Conservation (phyloP, 1,140 invertebrate species). For the Thaumatotibia leucotreta region DNA sequence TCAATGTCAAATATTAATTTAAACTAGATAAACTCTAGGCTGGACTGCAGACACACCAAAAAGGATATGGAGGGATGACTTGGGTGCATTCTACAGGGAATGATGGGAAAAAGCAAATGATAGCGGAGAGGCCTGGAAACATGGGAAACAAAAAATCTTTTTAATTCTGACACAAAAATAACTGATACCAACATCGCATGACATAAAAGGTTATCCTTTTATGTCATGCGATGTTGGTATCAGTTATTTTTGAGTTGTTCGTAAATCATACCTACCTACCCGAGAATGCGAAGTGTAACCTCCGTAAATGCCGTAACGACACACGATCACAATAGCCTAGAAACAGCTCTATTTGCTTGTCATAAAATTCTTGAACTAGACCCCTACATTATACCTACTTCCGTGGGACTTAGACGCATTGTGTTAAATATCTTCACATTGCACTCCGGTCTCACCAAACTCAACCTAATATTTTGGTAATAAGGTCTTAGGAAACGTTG, state of each 20-base stretch:
- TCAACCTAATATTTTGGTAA: neutral
- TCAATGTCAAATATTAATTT: too few relatives aligned
- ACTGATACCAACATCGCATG: neutral
- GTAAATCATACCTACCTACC: neutral
- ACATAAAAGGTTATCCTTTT: neutral
- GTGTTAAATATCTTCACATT: neutral
- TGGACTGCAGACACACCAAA: too few relatives aligned
- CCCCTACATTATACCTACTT: neutral
- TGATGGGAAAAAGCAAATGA: too few relatives aligned
- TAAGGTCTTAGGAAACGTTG: neutral
- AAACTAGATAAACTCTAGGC: too few relatives aligned
- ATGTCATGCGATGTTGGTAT: too few relatives aligned
- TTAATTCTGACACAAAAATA: too few relatives aligned
- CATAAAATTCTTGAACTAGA: conserved; percentile 1
- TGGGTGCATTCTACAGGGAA: too few relatives aligned
- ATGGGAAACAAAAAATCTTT: too few relatives aligned
- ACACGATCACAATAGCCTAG: conserved; percentile 4
- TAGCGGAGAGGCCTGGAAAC: too few relatives aligned
- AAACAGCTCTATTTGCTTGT: conserved; percentile 6
- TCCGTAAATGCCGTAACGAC: neutral
- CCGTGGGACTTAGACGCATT: conserved; percentile 9
- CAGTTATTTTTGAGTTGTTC: neutral
- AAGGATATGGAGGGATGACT: too few relatives aligned
- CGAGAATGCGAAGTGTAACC: neutral
- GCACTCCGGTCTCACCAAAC: neutral